Percentiles rank a stretch among this genome's conserved stretches.
Conservation (phyloP, 2,113 vertebrate genomes). For the Sebastes schlegelii region DNA sequence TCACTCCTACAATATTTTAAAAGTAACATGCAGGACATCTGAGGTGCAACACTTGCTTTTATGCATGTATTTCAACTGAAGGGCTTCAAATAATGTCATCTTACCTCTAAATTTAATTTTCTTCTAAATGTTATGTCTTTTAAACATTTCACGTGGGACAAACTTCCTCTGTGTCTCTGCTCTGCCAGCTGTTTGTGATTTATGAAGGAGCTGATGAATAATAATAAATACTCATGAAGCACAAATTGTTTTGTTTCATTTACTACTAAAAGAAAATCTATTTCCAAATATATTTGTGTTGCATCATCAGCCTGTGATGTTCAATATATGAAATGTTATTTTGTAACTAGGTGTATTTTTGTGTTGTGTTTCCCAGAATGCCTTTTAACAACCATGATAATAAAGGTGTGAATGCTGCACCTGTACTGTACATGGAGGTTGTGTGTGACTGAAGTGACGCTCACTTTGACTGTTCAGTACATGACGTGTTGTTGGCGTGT, state of each 20-base stretch:
- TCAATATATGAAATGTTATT: neutral
- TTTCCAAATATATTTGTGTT: neutral
- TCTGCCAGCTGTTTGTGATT: neutral
- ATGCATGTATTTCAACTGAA: neutral
- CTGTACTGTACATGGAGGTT: too few relatives aligned
- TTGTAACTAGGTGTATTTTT: neutral
- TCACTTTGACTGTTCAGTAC: too few relatives aligned
- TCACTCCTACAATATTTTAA: neutral
- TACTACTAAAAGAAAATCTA: neutral
- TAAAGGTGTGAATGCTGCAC: neutral
- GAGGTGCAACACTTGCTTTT: too few relatives aligned
- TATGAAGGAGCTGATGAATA: conserved; percentile 5
- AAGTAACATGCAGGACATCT: neutral
- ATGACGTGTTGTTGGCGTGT: too few relatives aligned
- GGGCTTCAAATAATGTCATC: neutral
- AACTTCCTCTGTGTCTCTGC: neutral
- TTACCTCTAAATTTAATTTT: neutral
- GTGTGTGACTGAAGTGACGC: too few relatives aligned
- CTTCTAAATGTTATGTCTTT: neutral
- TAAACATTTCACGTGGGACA: neutral
- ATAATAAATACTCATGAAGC: conserved; percentile 5
- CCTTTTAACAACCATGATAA: neutral
- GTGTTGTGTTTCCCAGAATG: neutral
- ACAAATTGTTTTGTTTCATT: neutral
- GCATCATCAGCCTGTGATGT: neutral